Conservation (phyloP, 2,113 vertebrate species). For the Petromus typicus region DNA sequence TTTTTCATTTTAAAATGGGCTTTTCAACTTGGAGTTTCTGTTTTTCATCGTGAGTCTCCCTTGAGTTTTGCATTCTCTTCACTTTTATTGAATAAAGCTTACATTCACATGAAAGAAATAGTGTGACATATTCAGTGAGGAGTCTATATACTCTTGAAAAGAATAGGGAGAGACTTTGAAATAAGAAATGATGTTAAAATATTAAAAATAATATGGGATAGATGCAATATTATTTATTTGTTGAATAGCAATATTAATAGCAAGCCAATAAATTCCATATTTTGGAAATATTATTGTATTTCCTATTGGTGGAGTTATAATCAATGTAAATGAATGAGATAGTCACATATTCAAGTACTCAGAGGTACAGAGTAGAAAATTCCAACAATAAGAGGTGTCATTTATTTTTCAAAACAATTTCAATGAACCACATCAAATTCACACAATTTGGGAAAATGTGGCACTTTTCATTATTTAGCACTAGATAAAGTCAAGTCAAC, state of each 20-base stretch:
- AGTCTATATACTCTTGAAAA: neutral
- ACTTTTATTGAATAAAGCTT: neutral
- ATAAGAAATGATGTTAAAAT: too few species aligned
- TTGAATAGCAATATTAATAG: neutral
- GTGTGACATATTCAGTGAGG: neutral
- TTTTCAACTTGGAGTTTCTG: neutral
- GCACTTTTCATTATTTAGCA: neutral
- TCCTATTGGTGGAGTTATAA: neutral
- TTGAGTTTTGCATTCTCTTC: neutral
- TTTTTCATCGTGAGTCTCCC: neutral
- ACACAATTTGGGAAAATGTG: neutral
- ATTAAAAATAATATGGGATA: neutral
- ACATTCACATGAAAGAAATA: neutral
- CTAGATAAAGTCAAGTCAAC: neutral
- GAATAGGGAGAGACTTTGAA: neutral
- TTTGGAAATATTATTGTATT: neutral
- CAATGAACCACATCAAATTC: neutral
- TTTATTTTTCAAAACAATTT: neutral
- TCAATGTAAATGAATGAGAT: neutral
- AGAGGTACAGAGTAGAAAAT: neutral
- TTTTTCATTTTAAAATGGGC: neutral
- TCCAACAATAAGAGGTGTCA: neutral
- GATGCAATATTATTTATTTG: neutral
- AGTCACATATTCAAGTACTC: neutral
- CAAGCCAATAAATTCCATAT: conserved; percentile 5